Evolutionary conservation across 2,888 invertebrate genomes (phyloP), one percentile per base, ranked within the genome.

Genomic region (Cephus rjabovi): DNA sequence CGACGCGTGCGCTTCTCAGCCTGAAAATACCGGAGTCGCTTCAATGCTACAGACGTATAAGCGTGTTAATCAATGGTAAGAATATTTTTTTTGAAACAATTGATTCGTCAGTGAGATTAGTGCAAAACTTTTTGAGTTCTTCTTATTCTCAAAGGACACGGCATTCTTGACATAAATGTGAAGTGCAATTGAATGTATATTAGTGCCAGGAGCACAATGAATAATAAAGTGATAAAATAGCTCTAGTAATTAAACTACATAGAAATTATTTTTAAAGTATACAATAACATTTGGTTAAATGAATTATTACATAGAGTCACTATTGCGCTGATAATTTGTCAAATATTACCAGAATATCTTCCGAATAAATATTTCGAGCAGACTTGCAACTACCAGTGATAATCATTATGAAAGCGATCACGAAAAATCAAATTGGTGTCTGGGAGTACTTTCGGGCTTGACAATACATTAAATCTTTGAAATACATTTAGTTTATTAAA

Each of bases 1-100:
- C 76, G 82, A 83, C 86, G 86, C 86, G 83, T 86, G 86, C 86
- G 86, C 86, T 71, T 78, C 85, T 78, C 83, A 79, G 76, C 40
- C 75, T 11, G 34, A 34, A 74, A 75, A 40, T 76, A 75, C 34
- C 23, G 15, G 37, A 74, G 37, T 74, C 30, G 35, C 34, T 80
- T 79, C 75, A 78, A 83, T 83, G 77, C 74, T 80, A 81, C 81
- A 77, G 74, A 69, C 74, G 74, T 71, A 74, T 73, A 74, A 80
- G 76, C 77, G 76, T 81, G 76, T 78, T 76, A 80, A 73, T 83
- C 77, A 75, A 82, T 79, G 81, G 81, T 82, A 80, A 82, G 70
- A 12, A 69, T 34, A 69, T 30, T 37, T 76, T 76, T 71, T n/a
- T 30, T n/a, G 34, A 78, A 76, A 77, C 76, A n/a, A 73, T 77